Conservation (phyloP, 2,113 vertebrate genomes). For the Labeo catla region DNA sequence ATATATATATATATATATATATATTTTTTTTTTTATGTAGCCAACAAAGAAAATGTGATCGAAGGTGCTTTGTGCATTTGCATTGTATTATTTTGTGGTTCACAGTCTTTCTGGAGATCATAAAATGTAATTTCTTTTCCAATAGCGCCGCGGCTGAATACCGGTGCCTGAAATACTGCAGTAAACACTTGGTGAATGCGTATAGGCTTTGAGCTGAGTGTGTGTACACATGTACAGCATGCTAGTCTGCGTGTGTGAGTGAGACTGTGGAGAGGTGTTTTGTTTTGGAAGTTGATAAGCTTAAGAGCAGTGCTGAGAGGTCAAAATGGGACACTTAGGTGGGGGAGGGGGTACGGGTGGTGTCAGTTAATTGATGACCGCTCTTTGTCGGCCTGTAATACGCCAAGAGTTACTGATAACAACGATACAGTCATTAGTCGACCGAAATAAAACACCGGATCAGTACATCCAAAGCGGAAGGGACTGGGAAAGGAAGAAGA, state of each 20-base stretch:
- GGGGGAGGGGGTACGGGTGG: neutral
- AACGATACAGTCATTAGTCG: constrained; percentile 52
- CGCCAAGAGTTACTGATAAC: constrained; percentile 55
- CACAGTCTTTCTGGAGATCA: neutral
- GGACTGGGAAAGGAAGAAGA: neutral
- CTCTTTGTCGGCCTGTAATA: constrained; percentile 53
- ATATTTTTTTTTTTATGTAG: neutral
- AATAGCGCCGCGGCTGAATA: neutral
- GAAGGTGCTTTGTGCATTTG: neutral
- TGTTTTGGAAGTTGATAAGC: constrained; percentile 24
- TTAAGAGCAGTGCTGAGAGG: constrained; percentile 33
- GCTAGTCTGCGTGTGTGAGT: constrained; percentile 15
- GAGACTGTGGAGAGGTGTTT: neutral
- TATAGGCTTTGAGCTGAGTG: neutral
- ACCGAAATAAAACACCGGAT: constrained; percentile 51
- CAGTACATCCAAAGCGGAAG: constrained; percentile 32
- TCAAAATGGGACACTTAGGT: neutral
- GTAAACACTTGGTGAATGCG: neutral
- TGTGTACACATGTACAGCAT: neutral
- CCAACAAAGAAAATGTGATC: neutral
- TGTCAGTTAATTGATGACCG: constrained; percentile 43
- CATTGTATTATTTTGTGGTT: neutral
- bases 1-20: too few species aligned
- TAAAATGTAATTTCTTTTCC: neutral
- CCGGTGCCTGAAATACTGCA: neutral